These are phyloP conservation scores for Drosophila nikananu DNA, from an alignment of 1,140 invertebrate species.

Conservation along the genomic window DNA sequence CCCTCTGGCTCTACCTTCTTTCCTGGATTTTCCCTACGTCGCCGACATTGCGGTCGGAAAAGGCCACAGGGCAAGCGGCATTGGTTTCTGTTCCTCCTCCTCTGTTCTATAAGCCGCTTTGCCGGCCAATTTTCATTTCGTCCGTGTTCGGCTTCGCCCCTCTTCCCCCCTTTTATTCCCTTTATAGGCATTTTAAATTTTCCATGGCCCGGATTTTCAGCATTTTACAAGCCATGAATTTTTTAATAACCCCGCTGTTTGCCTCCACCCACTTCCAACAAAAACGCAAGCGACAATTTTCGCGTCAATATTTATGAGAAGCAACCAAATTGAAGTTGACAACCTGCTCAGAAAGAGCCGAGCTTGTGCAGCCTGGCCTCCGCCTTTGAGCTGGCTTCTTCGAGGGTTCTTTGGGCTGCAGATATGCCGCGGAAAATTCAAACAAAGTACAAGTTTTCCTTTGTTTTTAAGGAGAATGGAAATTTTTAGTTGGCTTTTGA, in stretches of 20 bases:
- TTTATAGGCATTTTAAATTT: constrained; percentile 82
- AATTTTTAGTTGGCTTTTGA: constrained; percentile 26
- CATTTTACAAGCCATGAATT: constrained; percentile 83
- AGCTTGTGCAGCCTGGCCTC: constrained; percentile 1
- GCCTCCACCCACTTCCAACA: neutral
- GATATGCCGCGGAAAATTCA: neutral
- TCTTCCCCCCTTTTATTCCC: constrained; percentile 28
- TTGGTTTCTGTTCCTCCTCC: constrained; percentile 39
- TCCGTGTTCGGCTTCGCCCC: neutral
- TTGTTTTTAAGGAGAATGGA: constrained; percentile 32
- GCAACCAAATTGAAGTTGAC: constrained; percentile 55
- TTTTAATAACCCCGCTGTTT: constrained; percentile 69
- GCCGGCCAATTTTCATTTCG: constrained; percentile 51
- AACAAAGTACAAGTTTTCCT: constrained; percentile 27
- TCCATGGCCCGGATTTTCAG: constrained; percentile 73
- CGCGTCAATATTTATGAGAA: constrained; percentile 79
- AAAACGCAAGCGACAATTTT: constrained; percentile 78
- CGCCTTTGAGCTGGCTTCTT: constrained; percentile 18
- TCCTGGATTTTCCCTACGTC: constrained; percentile 11
- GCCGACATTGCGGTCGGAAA: constrained; percentile 71
- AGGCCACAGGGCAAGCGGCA: constrained; percentile 59
- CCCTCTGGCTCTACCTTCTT: constrained; percentile 5
- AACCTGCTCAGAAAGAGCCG: constrained; percentile 23
- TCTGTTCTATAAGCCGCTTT: constrained; percentile 73
- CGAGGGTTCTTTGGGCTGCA: constrained; percentile 3